Percentiles rank a stretch among this genome's conserved stretches.
phyloP scores from a whole-genome alignment of 2,113 vertebrate genomes.

The Gracilinanus agilis region DNA sequence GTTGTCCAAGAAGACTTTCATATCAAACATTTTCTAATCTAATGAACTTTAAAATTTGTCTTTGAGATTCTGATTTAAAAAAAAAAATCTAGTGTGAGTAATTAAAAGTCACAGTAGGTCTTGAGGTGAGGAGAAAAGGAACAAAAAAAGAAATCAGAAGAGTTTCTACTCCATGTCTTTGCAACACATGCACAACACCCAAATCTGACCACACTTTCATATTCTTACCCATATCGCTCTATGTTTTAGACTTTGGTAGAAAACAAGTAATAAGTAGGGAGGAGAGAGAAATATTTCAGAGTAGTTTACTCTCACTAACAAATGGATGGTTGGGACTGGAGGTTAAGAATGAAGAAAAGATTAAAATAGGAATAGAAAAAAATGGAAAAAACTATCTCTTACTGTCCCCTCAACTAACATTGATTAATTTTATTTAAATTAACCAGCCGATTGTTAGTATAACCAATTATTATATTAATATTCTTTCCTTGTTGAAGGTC shows the following conservation, averaged over 20 bases:
- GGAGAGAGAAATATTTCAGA: background rate
- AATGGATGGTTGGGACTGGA: background rate
- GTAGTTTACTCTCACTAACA: background rate
- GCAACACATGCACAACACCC: background rate
- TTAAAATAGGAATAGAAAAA: background rate
- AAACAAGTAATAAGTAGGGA: background rate
- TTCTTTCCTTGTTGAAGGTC: background rate
- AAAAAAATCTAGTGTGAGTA: conserved; percentile 19
- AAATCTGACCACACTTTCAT: background rate
- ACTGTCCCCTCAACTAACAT: background rate
- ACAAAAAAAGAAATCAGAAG: background rate
- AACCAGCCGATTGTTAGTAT: conserved; percentile 19
- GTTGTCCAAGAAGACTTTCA: conserved; percentile 71
- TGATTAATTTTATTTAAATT: background rate
- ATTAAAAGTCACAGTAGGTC: conserved; percentile 11
- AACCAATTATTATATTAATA: background rate
- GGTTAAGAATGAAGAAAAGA: background rate
- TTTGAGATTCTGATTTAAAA: background rate
- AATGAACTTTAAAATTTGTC: background rate
- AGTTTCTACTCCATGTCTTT: conserved; percentile 8
- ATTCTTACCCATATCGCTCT: background rate
- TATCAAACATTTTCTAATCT: conserved; percentile 26
- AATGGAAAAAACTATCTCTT: background rate
- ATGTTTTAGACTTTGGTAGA: background rate
- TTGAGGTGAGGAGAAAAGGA: background rate